Evolutionary conservation across 2,888 invertebrate species (phyloP), one percentile per base, ranked within the genome.

Genomic region (Listrodromus nycthemerus): DNA sequence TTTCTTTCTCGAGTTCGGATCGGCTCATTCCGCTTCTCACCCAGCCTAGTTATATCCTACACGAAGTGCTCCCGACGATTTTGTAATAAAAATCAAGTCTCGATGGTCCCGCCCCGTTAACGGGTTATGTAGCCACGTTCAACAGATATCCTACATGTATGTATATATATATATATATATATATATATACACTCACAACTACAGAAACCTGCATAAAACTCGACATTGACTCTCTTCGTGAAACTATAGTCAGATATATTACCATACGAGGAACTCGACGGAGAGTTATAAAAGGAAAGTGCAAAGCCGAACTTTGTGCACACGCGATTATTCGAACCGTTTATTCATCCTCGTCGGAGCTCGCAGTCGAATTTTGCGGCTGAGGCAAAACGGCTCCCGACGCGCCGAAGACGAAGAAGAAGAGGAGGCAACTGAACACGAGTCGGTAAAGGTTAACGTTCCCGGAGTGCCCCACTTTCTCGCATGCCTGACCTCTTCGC

Each of bases 381-480:
- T 5, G 48, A 21, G 48, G 58, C 13, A n/a, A 58, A 50, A 37
- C 19, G 21, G 30, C 48, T 37, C 21, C 41, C 65, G 52, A 69
- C 69, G 19, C 45, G 58, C 55, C 21, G 55, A 24, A 10, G 55
- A 55, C 82, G 78, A 79, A 80, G 73, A 80, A 81, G 84, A 81
- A 30, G 58, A 58, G 27, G 27, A 13, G 24, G 27, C 79, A 79
- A 79, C 85, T 74, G 74, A 84, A 80, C 80, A 74, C 80, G 75
- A 13, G 30, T 80, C 85, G 74, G 85, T 86, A 89, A 89, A 89
- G 89, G 89, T 89, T 88, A 89, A 88, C 88, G 88, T 87, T 87
- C 88, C 85, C 86, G 78, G 83, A 79, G 82, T 88, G 89, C 83
- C 88, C 89, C 89, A 89, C 89, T 89, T 89, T 89, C 89, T 89